phyloP scores from a whole-genome alignment of 1,140 invertebrate species.

The Drosophila miranda region DNA sequence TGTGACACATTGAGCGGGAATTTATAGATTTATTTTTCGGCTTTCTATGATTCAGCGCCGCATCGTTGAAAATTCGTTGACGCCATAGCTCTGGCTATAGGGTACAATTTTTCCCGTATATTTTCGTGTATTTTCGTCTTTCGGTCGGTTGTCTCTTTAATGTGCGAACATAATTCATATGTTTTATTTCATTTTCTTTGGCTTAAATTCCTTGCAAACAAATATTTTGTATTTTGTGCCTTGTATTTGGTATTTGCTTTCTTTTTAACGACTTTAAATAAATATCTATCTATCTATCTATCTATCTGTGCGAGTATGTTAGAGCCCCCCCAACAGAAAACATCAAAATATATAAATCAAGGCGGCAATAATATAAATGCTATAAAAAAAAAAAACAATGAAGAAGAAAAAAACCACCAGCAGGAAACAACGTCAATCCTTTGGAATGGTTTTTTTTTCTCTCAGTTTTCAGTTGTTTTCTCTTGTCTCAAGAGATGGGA shows the following conservation, averaged over 20 bases:
- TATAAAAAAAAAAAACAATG: no score
- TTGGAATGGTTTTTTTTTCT: no score
- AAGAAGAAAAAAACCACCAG: no score
- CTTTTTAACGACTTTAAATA: conserved; percentile 46
- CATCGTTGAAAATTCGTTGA: conserved; percentile 32
- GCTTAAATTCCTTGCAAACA: conserved; percentile 54
- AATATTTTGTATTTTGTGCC: conserved; percentile 42
- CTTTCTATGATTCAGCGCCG: conserved; percentile 44
- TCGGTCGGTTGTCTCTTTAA: conserved; percentile 41
- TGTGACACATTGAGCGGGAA: conserved; percentile 63
- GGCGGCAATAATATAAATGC: conserved; percentile 21
- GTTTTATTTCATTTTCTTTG: conserved; percentile 66
- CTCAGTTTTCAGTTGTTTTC: no score
- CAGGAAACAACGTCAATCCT: no score
- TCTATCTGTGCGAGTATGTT: no score
- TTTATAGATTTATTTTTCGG: conserved; percentile 19
- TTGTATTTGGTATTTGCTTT: conserved; percentile 8
- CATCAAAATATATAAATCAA: no score
- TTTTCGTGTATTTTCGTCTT: conserved; percentile 1
- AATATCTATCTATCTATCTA: conserved; percentile 22
- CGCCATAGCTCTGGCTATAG: conserved; percentile 21
- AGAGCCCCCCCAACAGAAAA: no score
- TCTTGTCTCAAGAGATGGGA: no score
- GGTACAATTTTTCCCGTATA: conserved; percentile 2
- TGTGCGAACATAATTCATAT: conserved; percentile 72